Evolutionary conservation across 2,888 invertebrate species (phyloP), one percentile per base, ranked within the genome.

Genomic region (Agrilus mali): DNA sequence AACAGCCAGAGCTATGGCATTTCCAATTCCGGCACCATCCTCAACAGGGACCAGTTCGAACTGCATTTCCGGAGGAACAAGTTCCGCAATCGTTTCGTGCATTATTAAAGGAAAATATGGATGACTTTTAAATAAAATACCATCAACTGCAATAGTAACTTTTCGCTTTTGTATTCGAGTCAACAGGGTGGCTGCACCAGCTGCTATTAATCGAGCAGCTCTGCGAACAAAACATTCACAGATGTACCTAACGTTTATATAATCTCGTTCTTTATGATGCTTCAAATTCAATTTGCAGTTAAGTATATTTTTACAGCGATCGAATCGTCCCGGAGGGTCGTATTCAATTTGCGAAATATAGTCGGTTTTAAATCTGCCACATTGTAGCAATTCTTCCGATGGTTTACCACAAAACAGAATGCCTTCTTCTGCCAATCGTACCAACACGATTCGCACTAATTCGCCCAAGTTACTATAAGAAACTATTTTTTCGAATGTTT

Each of bases 391-490:
- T 33, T 81, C 71, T 50, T 82, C 80, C 0, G 87, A 83, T 5
- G 80, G 79, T 53, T 78, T 75, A 0, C 90, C 92, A n/a, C 77
- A 77, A 61, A 93, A 92, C 2, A 93, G 64, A 1, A 86, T 69
- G 1, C 82, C 82, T 55, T 75, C 75, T 51, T 75, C 74, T 8
- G 85, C 80, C 56, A 90, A 79, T 61, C 85, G 82, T 33, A 82
- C 84, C 42, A 94, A 70, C 6, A 84, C 83, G 35, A 88, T 73
- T 42, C 95, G 78, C 6, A 84, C 86, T 49, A 95, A 66, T 65
- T 95, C 95, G 13, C 95, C 95, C 84, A 94, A 82, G 65, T 95
- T 94, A 92, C 93, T 94, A 51, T 93, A 94, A 2, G 90, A 89
- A 59, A 94, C 92, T 90, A 93, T 94, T 67, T 94, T 95, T 64